These are phyloP conservation scores for Selene dorsalis DNA, from an alignment of 2,797 vertebrate species.

Conservation along the genomic window DNA sequence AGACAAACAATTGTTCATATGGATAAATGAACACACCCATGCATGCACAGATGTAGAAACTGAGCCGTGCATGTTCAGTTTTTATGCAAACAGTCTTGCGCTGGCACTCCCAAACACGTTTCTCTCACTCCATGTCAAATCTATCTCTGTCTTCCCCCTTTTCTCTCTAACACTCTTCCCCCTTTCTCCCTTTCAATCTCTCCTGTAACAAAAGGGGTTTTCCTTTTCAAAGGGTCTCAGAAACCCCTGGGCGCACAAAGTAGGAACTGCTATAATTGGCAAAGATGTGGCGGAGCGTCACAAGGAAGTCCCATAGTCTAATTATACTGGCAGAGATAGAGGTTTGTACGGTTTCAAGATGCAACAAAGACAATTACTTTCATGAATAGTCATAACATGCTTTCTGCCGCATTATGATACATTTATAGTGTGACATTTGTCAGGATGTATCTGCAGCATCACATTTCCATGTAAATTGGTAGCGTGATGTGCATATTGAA, in stretches of 20 bases:
- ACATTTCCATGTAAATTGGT: slow-evolving; percentile 66
- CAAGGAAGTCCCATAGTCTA: slow-evolving; percentile 53
- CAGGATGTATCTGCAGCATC: slow-evolving; percentile 42
- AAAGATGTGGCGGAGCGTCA: slow-evolving; percentile 46
- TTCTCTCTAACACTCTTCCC: slow-evolving; percentile 20
- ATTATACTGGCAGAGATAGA: slow-evolving; percentile 56
- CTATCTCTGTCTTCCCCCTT: not conserved
- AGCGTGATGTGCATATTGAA: slow-evolving; percentile 54
- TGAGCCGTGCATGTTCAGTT: slow-evolving; percentile 25
- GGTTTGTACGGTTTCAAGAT: slow-evolving; percentile 35
- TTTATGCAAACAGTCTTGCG: slow-evolving; percentile 24
- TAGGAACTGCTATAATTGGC: slow-evolving; percentile 66
- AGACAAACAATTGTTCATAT: slow-evolving; percentile 67
- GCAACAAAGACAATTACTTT: slow-evolving; percentile 34
- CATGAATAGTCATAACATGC: slow-evolving; percentile 54
- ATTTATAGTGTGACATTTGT: slow-evolving; percentile 59
- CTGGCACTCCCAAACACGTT: slow-evolving; percentile 8
- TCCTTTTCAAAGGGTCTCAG: slow-evolving; percentile 64
- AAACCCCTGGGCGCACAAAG: slow-evolving; percentile 60
- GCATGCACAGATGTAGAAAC: slow-evolving; percentile 46
- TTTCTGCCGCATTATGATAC: slow-evolving; percentile 40
- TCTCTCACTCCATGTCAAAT: slow-evolving; percentile 22
- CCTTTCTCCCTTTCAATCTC: not conserved
- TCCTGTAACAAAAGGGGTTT: slow-evolving; percentile 60
- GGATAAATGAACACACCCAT: slow-evolving; percentile 55